A percentile compares a stretch with the other conserved stretches of the same genome.
Conservation (phyloP, 2,797 vertebrate species). For the Adelosebastes latens region DNA sequence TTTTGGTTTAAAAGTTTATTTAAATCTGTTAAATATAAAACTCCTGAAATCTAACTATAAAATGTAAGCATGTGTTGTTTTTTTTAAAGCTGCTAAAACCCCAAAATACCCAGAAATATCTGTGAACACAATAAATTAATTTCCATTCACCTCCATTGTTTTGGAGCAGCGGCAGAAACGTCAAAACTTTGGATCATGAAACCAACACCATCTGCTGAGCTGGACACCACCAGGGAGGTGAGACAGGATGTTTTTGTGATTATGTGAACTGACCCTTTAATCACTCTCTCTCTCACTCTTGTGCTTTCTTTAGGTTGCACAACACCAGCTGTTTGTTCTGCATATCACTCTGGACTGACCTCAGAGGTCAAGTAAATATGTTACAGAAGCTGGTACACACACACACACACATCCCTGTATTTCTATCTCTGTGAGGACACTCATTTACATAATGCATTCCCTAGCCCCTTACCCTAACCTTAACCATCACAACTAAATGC, state of each 20-base stretch:
- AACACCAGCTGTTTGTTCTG: not conserved
- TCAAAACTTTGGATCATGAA: not conserved
- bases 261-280: not conserved
- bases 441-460: not conserved
- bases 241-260: not conserved
- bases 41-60: too few relatives aligned
- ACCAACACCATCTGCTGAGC: not conserved
- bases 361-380: not conserved
- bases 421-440: not conserved
- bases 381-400: not conserved
- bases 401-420: not conserved
- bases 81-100: not conserved
- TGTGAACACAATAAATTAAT: not conserved
- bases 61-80: not conserved
- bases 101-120: too few relatives aligned
- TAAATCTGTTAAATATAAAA: too few relatives aligned
- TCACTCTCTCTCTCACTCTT: not conserved
- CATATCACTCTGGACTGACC: not conserved
- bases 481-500: not conserved
- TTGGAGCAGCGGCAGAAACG: not conserved
- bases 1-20: too few relatives aligned
- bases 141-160: not conserved
- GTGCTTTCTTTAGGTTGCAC: not conserved
- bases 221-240: not conserved
- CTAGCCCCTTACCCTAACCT: not conserved